Evolutionary conservation across 2,888 invertebrate genomes (phyloP), one percentile per base, ranked within the genome.

Genomic region (Chymomyza amoena): DNA sequence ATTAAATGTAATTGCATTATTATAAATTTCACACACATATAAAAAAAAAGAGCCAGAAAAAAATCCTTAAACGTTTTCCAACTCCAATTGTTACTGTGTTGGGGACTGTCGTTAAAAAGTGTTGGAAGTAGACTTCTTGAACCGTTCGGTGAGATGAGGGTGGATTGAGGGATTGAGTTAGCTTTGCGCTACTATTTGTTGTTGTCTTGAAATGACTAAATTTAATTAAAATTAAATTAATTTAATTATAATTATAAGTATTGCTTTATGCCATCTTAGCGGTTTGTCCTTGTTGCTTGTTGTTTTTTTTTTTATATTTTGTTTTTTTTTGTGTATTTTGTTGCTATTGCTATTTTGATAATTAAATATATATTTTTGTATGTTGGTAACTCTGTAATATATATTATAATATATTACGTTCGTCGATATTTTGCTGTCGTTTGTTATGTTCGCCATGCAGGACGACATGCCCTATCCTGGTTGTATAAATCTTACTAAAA

Each of bases 201-300:
- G 66, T 61, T 64, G 66, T 59, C 74, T 75, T 73, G 73, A 72
- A 54, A 63, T 72, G 75, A 75, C 75, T 75, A 75, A 75, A 76
- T 75, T 75, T 76, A 75, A 75, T 75, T 75, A 76, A 75, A 76
- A 76, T 75, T 72, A 76, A 72, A 76, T 75, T 72, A 73, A 75
- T 76, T 80, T 79, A 80, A 79, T 84, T 77, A 76, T 77, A 82
- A 73, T 78, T 82, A 81, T 82, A 82, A 84, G 73, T 78, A 76
- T 80, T 80, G 84, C 73, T 82, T 76, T 84, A 81, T 87, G 88
- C 88, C 87, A 87, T 88, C 87, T 81, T 86, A 83, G 83, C 80
- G 88, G 82, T 87, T 87, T 87, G 87, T 88, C 87, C 73, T 78
- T 73, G 51, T 66, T 73, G 63, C 50, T 70, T 69, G 52, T 65